Percentiles rank a stretch among this genome's conserved stretches.
These are phyloP conservation scores for Cryptocephalus primarius DNA, from an alignment of 2,888 invertebrate genomes.

Conservation along the genomic window DNA sequence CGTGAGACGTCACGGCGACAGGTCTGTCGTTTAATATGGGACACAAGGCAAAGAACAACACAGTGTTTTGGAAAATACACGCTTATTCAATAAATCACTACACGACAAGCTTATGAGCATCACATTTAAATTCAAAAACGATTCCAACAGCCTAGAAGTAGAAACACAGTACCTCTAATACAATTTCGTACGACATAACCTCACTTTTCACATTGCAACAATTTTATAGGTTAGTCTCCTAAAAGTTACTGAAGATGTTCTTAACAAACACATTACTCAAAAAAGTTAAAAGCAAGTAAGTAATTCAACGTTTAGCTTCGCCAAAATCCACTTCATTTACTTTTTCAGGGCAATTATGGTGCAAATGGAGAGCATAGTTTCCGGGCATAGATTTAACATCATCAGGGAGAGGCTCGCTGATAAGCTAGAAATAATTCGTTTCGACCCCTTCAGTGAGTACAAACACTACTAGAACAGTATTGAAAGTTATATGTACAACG, in stretches of 20 bases:
- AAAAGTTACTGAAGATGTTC: conserved; percentile 42
- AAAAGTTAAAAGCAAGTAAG: conserved; percentile 69
- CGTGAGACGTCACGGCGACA: too few species aligned
- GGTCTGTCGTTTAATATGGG: too few species aligned
- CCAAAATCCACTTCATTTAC: background rate
- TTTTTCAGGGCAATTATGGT: conserved; percentile 63
- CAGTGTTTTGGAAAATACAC: too few species aligned
- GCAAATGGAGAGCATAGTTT: conserved; percentile 65
- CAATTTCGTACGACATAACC: too few species aligned
- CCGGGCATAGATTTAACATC: conserved; percentile 56
- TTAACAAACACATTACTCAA: conserved; percentile 59
- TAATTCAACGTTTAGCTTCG: conserved; percentile 15
- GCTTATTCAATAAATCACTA: too few species aligned
- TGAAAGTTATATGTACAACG: conserved; percentile 9
- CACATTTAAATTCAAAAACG: too few species aligned
- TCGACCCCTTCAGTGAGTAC: conserved; percentile 70
- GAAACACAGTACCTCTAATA: too few species aligned
- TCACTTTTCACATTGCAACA: too few species aligned
- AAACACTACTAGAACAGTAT: background rate
- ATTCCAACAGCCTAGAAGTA: too few species aligned
- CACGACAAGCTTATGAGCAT: too few species aligned
- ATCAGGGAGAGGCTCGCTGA: conserved; percentile 65
- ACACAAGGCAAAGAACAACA: too few species aligned
- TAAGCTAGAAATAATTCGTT: conserved; percentile 62
- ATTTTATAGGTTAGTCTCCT: too few species aligned